phyloP scores from a whole-genome alignment of 2,113 vertebrate genomes.

The Ophthalmolycus amberensis region DNA sequence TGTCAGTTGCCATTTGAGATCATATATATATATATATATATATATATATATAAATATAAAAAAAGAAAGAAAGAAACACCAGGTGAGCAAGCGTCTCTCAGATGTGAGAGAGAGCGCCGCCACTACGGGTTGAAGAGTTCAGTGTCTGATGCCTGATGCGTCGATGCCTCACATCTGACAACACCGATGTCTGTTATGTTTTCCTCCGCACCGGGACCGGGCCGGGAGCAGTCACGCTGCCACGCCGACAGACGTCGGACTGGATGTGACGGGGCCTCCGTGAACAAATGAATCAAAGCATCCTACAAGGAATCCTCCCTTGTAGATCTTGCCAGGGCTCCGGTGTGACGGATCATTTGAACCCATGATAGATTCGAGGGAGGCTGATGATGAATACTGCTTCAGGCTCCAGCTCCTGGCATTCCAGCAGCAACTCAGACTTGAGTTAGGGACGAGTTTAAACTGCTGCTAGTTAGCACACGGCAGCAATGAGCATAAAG shows the following conservation, averaged over 20 bases:
- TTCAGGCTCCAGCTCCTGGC: conserved; percentile 5
- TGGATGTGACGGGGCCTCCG: not conserved
- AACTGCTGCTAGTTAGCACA: not conserved
- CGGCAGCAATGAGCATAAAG: not conserved
- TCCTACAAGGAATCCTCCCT: not conserved
- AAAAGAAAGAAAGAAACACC: not conserved
- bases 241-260: not conserved
- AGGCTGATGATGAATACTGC: conserved; percentile 7
- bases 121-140: conserved; percentile 27
- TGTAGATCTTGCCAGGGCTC: not conserved
- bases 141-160: conserved; percentile 11
- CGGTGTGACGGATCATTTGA: not conserved
- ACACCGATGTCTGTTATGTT: not conserved
- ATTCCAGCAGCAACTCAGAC: conserved; percentile 32
- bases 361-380: not conserved
- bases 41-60: too few species aligned
- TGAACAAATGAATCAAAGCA: not conserved
- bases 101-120: not conserved
- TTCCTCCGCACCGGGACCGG: not conserved
- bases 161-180: conserved; percentile 33
- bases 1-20: not conserved
- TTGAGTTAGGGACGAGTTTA: not conserved
- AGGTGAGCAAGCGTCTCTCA: not conserved
- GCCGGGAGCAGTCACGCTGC: not conserved
- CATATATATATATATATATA: too few species aligned